Percentiles rank a stretch among this genome's conserved stretches.
Conservation (phyloP, 2,888 invertebrate genomes). For the Gortyna flavago region DNA sequence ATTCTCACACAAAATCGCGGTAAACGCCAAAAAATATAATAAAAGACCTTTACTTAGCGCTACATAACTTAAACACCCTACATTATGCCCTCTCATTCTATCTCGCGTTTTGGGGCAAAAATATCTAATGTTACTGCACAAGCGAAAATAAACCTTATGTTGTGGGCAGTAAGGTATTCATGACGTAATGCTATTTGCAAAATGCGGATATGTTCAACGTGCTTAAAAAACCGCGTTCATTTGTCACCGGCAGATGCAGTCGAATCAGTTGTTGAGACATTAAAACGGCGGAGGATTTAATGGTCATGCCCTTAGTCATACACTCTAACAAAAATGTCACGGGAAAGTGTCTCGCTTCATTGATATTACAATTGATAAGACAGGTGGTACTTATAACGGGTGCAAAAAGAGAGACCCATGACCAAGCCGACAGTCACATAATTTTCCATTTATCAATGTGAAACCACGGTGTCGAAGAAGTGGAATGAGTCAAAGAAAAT, state of each 20-base stretch:
- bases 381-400: background rate
- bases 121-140: constrained; percentile 21
- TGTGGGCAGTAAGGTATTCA: constrained; percentile 56
- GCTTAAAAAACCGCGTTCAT: constrained; percentile 89
- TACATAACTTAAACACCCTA: constrained; percentile 84
- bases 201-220: constrained; percentile 81
- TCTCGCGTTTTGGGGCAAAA: constrained; percentile 69
- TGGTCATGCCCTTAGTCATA: background rate
- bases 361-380: background rate
- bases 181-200: constrained; percentile 63
- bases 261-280: constrained; percentile 79
- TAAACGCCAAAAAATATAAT: constrained; percentile 73
- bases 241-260: constrained; percentile 89
- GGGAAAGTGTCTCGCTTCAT: background rate
- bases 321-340: too few relatives aligned
- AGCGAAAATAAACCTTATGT: constrained; percentile 65
- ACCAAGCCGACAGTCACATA: background rate
- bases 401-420: background rate
- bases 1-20: constrained; percentile 63
- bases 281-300: constrained; percentile 53
- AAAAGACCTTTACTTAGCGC: constrained; percentile 78
- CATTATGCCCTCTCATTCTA: constrained; percentile 80
- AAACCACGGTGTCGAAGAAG: background rate
- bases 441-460: background rate
- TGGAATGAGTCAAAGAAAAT: too few relatives aligned